Evolutionary conservation across 2,113 vertebrate genomes (phyloP), one percentile per base, ranked within the genome.

Genomic region (Trematocara variabile): DNA sequence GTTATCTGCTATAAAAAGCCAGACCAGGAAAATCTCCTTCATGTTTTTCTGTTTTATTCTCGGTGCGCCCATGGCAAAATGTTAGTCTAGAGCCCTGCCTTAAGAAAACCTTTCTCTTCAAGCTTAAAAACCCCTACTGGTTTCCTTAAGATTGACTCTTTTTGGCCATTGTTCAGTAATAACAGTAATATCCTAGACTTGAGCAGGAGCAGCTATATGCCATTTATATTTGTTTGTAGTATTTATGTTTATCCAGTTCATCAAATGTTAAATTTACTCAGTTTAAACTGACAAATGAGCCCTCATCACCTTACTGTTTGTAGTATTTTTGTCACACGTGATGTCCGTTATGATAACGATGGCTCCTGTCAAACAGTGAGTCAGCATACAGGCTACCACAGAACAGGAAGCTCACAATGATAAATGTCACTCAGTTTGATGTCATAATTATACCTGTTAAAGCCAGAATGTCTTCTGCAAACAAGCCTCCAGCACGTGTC

Each of bases 91-190:
- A 55, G 22, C 54, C 1, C 4, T 14, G 25, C 1, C 54, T 68
- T 41, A 68, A 68, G 37, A 41, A 68, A 9, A 9, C n/a, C 11
- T 37, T 2, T 63, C 58, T 63, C 56, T 58, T 58, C 14, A 58
- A 58, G 28, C 55, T 58, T 58, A 0, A 58, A 58, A 58, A 33
- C 3, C 3, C 28, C 54, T 0, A 0, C 55, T 56, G 0, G 0
- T 30, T 56, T 56, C 55, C 25, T 30, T 58, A 58, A 58, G 25
- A 30, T 58, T 58, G 3, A 1, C 55, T 58, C 56, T 33, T 60
- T 60, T 60, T 18, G 56, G 28, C 56, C 28, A 0, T 25, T 70
- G 20, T 70, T 73, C 20, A 44, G 13, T 73, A 73, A 46, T 28
- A 73, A 73, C 41, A 25, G 22, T 73, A 16, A 73, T 73, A 6